A percentile compares a stretch with the other conserved stretches of the same genome.
These are phyloP conservation scores for Lanistes nyassanus DNA, from an alignment of 1,140 invertebrate genomes.

Conservation along the genomic window DNA sequence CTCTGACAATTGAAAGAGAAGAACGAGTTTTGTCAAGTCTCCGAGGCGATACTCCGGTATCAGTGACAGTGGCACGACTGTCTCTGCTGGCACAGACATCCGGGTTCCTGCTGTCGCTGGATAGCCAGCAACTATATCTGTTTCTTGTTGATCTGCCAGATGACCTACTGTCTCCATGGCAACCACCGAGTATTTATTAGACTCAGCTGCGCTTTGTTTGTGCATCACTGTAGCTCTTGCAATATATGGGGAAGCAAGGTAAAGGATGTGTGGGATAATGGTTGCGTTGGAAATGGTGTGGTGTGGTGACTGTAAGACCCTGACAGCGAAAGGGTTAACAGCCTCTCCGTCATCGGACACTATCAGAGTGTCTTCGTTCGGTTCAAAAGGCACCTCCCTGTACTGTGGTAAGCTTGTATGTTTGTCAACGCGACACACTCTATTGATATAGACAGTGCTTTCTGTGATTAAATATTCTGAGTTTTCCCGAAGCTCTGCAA, in stretches of 20 bases:
- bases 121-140: too few species aligned
- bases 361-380: slow-evolving; percentile 34
- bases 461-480: slow-evolving; percentile 10
- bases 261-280: not conserved
- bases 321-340: too few species aligned
- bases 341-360: slow-evolving; percentile 39
- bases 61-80: slow-evolving; percentile 3
- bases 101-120: slow-evolving; percentile 20
- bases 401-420: slow-evolving; percentile 11
- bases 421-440: slow-evolving; percentile 2
- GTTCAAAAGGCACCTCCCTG: slow-evolving; percentile 27
- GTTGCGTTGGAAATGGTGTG: not conserved
- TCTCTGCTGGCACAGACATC: slow-evolving; percentile 15
- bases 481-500: not conserved
- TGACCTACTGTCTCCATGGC: slow-evolving; percentile 6
- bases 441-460: slow-evolving; percentile 10
- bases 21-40: slow-evolving; percentile 25
- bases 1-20: slow-evolving; percentile 1
- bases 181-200: not conserved
- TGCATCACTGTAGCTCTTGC: too few species aligned
- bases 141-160: too few species aligned
- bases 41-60: too few species aligned
- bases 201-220: not conserved
- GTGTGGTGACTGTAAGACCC: not conserved
- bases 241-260: not conserved